Conservation (phyloP, 92 coral and sea anemone genomes). For the Palythoa grandis region DNA sequence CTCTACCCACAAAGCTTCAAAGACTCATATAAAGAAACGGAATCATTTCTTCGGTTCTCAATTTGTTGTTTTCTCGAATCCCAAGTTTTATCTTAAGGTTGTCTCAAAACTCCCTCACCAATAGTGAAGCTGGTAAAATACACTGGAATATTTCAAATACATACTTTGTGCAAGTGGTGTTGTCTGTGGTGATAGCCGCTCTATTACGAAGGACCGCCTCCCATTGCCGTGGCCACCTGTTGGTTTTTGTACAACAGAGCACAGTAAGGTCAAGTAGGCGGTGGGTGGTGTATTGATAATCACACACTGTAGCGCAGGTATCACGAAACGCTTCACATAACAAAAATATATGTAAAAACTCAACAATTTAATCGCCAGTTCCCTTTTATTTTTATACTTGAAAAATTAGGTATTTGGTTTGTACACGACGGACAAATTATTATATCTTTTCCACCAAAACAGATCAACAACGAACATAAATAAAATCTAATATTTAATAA, state of each 20-base stretch:
- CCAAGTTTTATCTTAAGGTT: no score
- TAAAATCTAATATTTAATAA: background rate
- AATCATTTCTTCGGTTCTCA: no score
- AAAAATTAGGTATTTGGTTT: background rate
- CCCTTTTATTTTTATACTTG: background rate
- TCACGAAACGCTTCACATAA: background rate
- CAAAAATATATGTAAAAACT: background rate
- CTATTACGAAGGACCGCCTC: slow-evolving; percentile 23
- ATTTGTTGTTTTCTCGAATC: no score
- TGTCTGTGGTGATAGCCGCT: background rate
- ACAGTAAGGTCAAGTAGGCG: background rate
- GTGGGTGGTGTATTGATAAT: slow-evolving; percentile 23
- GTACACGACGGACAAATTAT: background rate
- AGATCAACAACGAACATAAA: background rate
- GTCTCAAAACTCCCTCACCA: no score
- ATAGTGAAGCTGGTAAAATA: no score
- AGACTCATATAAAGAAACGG: no score
- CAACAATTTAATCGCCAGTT: background rate
- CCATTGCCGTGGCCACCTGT: slow-evolving; percentile 23
- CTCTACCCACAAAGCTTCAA: no score
- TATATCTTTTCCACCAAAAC: background rate
- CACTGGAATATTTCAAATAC: background rate
- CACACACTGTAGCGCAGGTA: slow-evolving; percentile 28
- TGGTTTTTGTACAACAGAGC: background rate
- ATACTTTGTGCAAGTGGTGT: slow-evolving; percentile 14